These are phyloP conservation scores for Oasisia sp. DNA, from an alignment of 2,888 invertebrate species.

Conservation along the genomic window DNA sequence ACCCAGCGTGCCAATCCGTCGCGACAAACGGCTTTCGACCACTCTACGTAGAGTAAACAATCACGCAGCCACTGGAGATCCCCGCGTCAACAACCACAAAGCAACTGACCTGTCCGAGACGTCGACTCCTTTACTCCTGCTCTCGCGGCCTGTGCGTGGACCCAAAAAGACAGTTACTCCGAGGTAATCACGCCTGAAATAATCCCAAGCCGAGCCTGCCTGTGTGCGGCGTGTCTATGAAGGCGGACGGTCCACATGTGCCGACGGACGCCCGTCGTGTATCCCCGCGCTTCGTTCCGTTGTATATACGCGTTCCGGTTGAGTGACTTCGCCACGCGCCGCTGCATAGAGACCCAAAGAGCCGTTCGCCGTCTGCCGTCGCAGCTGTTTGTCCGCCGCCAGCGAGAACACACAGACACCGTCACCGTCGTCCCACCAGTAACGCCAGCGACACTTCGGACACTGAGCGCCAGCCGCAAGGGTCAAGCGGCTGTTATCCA, in stretches of 20 bases:
- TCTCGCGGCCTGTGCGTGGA: neutral
- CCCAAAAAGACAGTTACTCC: neutral
- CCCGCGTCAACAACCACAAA: neutral
- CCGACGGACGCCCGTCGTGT: neutral
- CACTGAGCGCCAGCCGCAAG: neutral
- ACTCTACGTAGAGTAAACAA: neutral
- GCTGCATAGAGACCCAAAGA: neutral
- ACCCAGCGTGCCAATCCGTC: neutral
- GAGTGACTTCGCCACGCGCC: neutral
- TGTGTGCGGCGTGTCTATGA: neutral
- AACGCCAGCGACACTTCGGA: too few relatives aligned
- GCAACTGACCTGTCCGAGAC: slow-evolving; percentile 8
- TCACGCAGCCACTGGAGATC: neutral
- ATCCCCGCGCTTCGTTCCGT: neutral
- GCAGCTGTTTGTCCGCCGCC: neutral
- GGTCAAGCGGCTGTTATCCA: neutral
- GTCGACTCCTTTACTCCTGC: neutral
- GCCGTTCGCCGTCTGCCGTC: neutral
- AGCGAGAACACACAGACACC: neutral
- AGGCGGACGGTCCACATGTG: neutral
- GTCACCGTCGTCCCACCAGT: neutral
- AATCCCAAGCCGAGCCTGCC: too few relatives aligned
- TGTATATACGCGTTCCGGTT: neutral
- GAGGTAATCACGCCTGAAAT: neutral
- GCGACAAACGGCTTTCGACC: neutral